Conservation (phyloP, 2,113 vertebrate species). For the Perccottus glenii region DNA sequence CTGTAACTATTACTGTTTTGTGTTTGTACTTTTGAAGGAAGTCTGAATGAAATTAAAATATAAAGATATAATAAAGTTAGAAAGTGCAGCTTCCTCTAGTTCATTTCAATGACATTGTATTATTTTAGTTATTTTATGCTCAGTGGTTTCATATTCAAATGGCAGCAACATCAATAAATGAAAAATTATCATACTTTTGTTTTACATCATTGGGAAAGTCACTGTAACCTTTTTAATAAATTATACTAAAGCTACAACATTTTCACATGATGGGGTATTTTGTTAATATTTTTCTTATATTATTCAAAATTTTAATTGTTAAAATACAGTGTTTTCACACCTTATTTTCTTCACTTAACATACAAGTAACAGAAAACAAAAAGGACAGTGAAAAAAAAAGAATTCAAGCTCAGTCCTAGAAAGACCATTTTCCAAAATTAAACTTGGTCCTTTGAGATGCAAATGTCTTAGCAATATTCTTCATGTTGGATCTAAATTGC, state of each 20-base stretch:
- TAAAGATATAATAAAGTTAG: conserved; percentile 1
- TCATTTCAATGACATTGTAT: conserved; percentile 30
- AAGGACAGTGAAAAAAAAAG: conserved; percentile 17
- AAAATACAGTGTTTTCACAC: conserved; percentile 30
- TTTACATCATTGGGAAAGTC: conserved; percentile 70
- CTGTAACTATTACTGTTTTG: conserved; percentile 51
- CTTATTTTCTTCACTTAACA: conserved; percentile 23
- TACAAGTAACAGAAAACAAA: conserved; percentile 54
- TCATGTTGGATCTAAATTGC: conserved; percentile 79
- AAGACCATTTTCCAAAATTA: conserved; percentile 65
- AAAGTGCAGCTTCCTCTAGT: conserved; percentile 4
- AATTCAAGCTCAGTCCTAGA: conserved; percentile 42
- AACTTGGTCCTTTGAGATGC: conserved; percentile 77
- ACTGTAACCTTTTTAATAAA: conserved; percentile 68
- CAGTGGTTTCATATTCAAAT: conserved; percentile 55
- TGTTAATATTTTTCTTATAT: conserved; percentile 18
- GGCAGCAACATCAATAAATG: conserved; percentile 54
- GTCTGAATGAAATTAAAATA: conserved; percentile 27
- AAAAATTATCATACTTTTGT: conserved; percentile 70
- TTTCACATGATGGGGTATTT: conserved; percentile 34
- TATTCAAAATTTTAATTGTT: conserved; percentile 50
- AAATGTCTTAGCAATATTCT: conserved; percentile 76
- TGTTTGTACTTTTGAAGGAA: conserved; percentile 30
- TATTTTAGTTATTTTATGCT: conserved; percentile 40
- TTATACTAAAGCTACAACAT: conserved; percentile 49